Evolutionary conservation across 1,140 invertebrate genomes (phyloP).

Genomic region (Eupeodes corollae): DNA sequence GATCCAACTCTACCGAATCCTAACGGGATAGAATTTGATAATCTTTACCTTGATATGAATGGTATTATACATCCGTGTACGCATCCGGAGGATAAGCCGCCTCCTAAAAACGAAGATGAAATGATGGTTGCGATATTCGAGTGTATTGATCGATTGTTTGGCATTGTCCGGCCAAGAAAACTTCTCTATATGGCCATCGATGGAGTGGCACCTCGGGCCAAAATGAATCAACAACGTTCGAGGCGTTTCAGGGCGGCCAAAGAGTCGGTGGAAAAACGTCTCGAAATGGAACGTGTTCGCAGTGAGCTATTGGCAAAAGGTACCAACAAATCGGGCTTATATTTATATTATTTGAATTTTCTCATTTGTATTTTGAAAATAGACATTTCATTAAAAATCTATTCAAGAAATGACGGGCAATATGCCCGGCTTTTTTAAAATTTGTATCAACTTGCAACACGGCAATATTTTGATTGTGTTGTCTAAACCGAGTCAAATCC

Average conservation of each 20-base stretch:
- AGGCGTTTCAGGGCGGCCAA: constrained; percentile 93
- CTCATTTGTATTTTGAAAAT: no score
- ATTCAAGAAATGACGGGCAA: no score
- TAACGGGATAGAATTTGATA: constrained; percentile 97
- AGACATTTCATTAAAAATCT: no score
- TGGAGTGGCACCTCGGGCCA: constrained; percentile 94
- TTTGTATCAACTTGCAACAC: no score
- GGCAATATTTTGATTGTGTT: no score
- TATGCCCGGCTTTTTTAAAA: no score
- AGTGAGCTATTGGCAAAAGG: constrained; percentile 62
- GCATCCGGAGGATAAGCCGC: constrained; percentile 96
- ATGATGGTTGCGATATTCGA: constrained; percentile 99
- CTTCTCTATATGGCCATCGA: constrained; percentile 99
- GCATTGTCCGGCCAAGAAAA: constrained; percentile 89
- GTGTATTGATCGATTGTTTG: constrained; percentile 92
- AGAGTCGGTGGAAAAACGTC: constrained; percentile 81
- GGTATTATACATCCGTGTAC: constrained; percentile 99
- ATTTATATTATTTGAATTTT: no score
- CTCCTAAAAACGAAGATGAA: constrained; percentile 97
- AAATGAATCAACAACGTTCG: constrained; percentile 99
- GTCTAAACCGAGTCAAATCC: no score
- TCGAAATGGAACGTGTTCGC: constrained; percentile 70
- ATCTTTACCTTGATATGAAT: constrained; percentile 99
- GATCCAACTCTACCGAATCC: constrained; percentile 86
- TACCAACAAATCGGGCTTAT: no score